Percentiles rank a stretch among this genome's conserved stretches.
These are phyloP conservation scores for Lepus timidus DNA, from an alignment of 2,113 vertebrate species.

Conservation along the genomic window DNA sequence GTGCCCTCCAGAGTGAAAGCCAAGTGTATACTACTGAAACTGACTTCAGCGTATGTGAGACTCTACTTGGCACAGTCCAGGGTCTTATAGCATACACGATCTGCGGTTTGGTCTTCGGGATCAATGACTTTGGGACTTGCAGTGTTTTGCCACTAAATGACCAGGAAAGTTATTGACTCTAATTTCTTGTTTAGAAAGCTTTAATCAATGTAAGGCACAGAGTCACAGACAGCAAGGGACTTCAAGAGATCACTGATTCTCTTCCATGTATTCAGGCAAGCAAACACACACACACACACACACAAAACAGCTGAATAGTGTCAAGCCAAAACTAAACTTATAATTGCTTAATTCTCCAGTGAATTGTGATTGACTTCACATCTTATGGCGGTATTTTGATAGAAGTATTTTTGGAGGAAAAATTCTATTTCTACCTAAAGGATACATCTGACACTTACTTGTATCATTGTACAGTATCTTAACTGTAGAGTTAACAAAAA, in stretches of 20 bases:
- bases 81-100: neutral
- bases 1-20: neutral
- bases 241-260: slow-evolving; percentile 9
- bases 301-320: neutral
- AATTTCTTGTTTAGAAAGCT: slow-evolving; percentile 38
- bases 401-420: neutral
- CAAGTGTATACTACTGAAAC: neutral
- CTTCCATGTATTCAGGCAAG: neutral
- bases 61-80: neutral
- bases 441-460: neutral
- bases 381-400: neutral
- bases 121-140: neutral
- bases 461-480: neutral
- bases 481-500: neutral
- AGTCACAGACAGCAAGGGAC: slow-evolving; percentile 32
- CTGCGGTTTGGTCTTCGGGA: neutral
- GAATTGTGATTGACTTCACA: neutral
- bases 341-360: neutral
- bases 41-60: neutral
- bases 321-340: neutral
- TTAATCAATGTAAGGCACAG: slow-evolving; percentile 50
- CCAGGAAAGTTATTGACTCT: neutral
- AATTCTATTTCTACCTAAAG: neutral
- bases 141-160: neutral
- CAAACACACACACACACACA: neutral